Base-by-base conservation (phyloP, 2,797 vertebrate species). In the Epinephelus awoara region DNA sequence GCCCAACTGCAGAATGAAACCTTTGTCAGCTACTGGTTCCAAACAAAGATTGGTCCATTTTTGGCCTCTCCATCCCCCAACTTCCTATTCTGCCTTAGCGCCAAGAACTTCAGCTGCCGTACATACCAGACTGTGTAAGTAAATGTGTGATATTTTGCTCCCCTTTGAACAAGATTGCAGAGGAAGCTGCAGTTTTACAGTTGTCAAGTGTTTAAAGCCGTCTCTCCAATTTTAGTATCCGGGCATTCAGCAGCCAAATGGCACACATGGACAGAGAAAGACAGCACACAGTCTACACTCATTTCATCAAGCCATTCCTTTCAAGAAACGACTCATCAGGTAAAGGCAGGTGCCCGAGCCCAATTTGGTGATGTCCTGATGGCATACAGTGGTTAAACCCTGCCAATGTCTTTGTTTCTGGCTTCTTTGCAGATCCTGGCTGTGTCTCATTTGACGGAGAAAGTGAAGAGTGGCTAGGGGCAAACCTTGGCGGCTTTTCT, bases 51-150 rank as follows among this genome's bases (percentile, higher is more conserved):
- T 13, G 66, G 38, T 6, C 85, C 86, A 2, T 91, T 92, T 62
- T 73, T 90, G 68, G 55, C 86, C 67, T 82, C 82, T 34, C 52
- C 84, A 54, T 89, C 85, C 2, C 4, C 6, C 34, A 85, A 88
- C 46, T 89, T 93, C 72, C 83, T 92, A 1, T 83, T 72, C 49
- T 85, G 85, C 61, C 79, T 91, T 1, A 84, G 86, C 76, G 27
- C 79, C 56, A 89, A 76, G 51, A 72, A 84, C 75, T 89, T 92
- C 86, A 91, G 86, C 74, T 92, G 91, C 72, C 11, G 62, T 1
- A 82, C 75, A 2, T 90, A 87, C 80, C 87, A 80, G 54, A 75
- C 56, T 55, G 83, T 90, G 91, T 92, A 89, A 85, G 91, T 59
- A 62, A 44, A 25, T 21, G 3, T 42, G 15, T n/a, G 34, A 56